phyloP scores from a whole-genome alignment of 1,140 invertebrate species.

The Drosophila albomicans region DNA sequence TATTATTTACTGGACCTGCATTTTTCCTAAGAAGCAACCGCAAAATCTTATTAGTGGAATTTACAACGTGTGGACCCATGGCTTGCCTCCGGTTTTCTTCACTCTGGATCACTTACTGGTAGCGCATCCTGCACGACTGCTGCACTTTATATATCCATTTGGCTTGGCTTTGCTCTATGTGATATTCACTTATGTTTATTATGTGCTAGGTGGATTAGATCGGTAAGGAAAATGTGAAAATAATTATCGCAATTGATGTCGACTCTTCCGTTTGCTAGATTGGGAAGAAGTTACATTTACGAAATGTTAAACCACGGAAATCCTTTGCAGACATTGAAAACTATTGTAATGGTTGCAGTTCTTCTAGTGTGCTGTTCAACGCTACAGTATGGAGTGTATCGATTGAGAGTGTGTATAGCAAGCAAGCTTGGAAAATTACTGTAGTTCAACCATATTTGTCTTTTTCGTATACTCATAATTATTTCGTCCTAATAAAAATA shows the following conservation, averaged over 20 bases:
- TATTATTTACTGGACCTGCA: constrained; percentile 33
- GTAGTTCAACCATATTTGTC: constrained; percentile 2
- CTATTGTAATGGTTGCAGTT: neutral
- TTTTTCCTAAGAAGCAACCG: constrained; percentile 24
- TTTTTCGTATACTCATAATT: constrained; percentile 2
- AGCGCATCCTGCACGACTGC: constrained; percentile 88
- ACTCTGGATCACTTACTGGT: constrained; percentile 89
- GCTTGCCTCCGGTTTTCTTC: constrained; percentile 89
- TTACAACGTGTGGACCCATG: constrained; percentile 89
- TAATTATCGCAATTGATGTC: neutral
- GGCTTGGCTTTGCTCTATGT: constrained; percentile 87
- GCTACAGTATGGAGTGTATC: constrained; percentile 58
- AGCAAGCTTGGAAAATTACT: constrained; percentile 28
- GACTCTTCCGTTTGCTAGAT: constrained; percentile 15
- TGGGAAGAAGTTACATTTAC: constrained; percentile 41
- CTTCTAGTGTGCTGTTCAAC: neutral
- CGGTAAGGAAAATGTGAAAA: constrained; percentile 78
- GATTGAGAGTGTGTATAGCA: constrained; percentile 44
- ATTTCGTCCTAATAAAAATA: constrained; percentile 18
- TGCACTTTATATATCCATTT: constrained; percentile 89
- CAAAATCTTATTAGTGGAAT: neutral
- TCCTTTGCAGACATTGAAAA: rapidly evolving
- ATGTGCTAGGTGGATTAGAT: constrained; percentile 88
- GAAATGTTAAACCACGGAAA: constrained; percentile 26
- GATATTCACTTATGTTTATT: constrained; percentile 89